Percentiles rank a stretch among this genome's conserved stretches.
Evolutionary conservation across 2,113 vertebrate genomes (phyloP).

Genomic region (Pluvialis apricaria): DNA sequence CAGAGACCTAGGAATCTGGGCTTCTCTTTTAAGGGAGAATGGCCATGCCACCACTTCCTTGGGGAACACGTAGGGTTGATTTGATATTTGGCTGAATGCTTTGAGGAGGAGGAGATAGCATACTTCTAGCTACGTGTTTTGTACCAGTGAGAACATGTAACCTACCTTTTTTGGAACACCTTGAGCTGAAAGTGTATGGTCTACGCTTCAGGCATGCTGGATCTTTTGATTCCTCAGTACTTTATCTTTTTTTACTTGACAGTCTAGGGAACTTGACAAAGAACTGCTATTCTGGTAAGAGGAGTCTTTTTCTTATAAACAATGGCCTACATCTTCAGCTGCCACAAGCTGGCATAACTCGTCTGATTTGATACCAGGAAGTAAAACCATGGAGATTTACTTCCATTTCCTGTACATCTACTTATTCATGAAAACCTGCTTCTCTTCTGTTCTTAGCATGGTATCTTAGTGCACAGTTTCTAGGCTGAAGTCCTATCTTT

Average conservation of each 20-base stretch:
- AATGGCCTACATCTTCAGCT: neutral
- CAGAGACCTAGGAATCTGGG: neutral
- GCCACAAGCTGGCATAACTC: accelerated
- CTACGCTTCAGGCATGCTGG: neutral
- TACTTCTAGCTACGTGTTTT: neutral
- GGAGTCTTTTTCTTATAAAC: neutral
- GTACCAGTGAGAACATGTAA: neutral
- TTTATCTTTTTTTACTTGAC: neutral
- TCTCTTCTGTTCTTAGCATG: neutral
- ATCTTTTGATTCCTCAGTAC: neutral
- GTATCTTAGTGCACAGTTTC: neutral
- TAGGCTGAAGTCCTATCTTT: neutral
- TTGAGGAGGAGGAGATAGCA: neutral
- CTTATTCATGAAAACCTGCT: neutral
- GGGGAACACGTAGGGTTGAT: accelerated
- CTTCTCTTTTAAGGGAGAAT: neutral
- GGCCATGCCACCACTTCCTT: neutral
- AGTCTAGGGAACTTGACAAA: neutral
- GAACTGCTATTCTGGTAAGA: neutral
- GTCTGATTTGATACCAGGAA: neutral
- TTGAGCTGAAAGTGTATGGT: neutral
- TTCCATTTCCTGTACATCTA: neutral
- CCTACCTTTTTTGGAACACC: neutral
- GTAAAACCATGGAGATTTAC: neutral
- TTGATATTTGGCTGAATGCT: neutral